Percentiles rank a stretch among this genome's conserved stretches.
phyloP scores from a whole-genome alignment of 2,113 vertebrate genomes.

The Polyodon spathula region DNA sequence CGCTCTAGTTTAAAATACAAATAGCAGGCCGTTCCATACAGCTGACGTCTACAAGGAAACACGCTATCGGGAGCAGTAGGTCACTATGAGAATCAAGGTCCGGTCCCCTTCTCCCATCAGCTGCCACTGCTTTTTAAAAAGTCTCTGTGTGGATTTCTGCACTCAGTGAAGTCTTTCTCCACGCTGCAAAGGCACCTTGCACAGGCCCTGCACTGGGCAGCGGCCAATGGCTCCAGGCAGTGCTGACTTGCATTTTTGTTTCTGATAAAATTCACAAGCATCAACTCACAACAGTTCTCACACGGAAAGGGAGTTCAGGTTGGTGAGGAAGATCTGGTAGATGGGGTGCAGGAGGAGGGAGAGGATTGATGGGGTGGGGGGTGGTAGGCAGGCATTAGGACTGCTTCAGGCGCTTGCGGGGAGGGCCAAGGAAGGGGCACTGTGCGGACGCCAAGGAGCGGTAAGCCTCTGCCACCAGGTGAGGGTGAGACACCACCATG shows the following conservation, averaged over 20 bases:
- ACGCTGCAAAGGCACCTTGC: neutral
- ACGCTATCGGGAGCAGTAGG: neutral
- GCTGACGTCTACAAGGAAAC: neutral
- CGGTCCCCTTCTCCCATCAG: neutral
- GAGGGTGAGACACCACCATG: constrained; percentile 91
- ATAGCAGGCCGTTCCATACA: neutral
- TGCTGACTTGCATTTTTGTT: constrained; percentile 4
- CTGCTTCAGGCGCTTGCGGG: constrained; percentile 96
- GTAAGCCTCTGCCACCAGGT: constrained; percentile 92
- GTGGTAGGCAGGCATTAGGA: constrained; percentile 56
- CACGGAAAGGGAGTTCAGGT: constrained; percentile 10
- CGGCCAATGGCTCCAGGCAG: neutral
- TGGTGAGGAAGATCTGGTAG: neutral
- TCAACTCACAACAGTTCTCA: neutral
- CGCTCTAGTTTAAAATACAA: neutral
- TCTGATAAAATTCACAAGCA: neutral
- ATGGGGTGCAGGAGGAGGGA: neutral
- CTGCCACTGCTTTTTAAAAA: too few species aligned
- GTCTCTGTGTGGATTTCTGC: too few species aligned
- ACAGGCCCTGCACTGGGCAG: neutral
- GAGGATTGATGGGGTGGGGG: too few species aligned
- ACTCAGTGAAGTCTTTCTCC: neutral
- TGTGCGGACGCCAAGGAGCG: constrained; percentile 92
- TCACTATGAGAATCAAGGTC: too few species aligned
- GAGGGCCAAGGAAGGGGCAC: constrained; percentile 92